These are phyloP conservation scores for Charadrius vociferus DNA, from an alignment of 2,113 vertebrate genomes.

Conservation along the genomic window DNA sequence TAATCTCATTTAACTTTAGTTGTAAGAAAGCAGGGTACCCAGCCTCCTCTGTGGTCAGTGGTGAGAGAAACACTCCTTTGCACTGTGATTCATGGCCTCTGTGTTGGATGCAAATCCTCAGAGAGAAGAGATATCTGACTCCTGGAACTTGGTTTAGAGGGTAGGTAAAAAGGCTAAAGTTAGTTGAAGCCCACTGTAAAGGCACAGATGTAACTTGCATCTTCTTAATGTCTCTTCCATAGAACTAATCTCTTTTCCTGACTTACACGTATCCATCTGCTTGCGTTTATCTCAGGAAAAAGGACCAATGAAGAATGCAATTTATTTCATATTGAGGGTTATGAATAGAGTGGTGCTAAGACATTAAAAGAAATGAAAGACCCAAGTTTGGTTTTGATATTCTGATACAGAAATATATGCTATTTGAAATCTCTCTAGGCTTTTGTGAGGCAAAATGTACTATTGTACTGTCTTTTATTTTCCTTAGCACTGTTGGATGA, in stretches of 20 bases:
- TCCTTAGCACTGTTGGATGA: not conserved
- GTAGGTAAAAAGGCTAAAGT: not conserved
- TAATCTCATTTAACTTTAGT: not conserved
- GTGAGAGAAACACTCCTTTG: not conserved
- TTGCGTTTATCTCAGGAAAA: not conserved
- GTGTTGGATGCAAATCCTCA: not conserved
- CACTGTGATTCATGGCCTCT: not conserved
- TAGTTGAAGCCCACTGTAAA: not conserved
- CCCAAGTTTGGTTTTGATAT: not conserved
- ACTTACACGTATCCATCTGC: not conserved
- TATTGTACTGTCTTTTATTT: not conserved
- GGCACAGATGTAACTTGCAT: not conserved
- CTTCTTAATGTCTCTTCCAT: not conserved
- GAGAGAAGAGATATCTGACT: not conserved
- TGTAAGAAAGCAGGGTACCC: not conserved
- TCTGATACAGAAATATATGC: not conserved
- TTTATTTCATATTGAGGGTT: not conserved
- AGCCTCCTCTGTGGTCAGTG: not conserved
- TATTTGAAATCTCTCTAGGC: not conserved
- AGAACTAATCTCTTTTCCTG: not conserved
- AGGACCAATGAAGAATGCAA: not conserved
- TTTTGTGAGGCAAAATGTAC: not conserved
- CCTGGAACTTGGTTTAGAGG: not conserved
- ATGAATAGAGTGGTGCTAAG: not conserved
- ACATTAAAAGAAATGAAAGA: not conserved